Evolutionary conservation across 2,888 invertebrate genomes (phyloP), one percentile per base, ranked within the genome.

Genomic region (Bhutanitis thaidina): DNA sequence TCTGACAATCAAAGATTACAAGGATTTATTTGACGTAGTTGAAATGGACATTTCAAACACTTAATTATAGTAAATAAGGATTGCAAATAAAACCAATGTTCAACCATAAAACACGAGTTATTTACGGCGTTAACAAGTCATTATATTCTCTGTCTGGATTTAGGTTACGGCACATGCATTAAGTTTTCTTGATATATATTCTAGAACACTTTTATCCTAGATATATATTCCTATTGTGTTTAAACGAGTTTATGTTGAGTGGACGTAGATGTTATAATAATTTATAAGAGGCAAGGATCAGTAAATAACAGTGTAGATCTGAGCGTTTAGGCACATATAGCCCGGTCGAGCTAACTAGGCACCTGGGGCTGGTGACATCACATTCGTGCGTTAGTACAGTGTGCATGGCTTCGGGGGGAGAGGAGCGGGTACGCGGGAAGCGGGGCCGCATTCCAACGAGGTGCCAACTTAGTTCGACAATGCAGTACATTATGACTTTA

Each of bases 51-150:
- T 45, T 45, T 44, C 44, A 29, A 39, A 45, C 44, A 45, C 50
- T 40, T 39, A 45, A 50, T 45, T 50, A 45, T 16, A 45, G 36
- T 16, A 40, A 50, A 40, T 39, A 50, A 50, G 44, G 45, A 50
- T 45, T 45, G 35, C 27, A 40, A 50, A 50, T 50, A 50, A 50
- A 49, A 50, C 35, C 35, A 39, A 50, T 32, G 40, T 45, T 39
- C n/a, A 39, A 14, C 12, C 35, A 45, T 50, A 45, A 50, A 45
- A 40, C 35, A 39, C 12, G 39, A 45, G 50, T 50, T 50, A 50
- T 50, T 50, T 50, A 50, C 45, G 50, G 50, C 45, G 15, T 50
- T 45, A 50, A 45, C 45, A 45, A 45, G 35, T 50, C 40, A 50
- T 50, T 50, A 50, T 40, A 39, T 20, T 12, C 36, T 16, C 34